Evolutionary conservation across 2,797 vertebrate genomes (phyloP), one percentile per base, ranked within the genome.

Genomic region (Limosa lapponica): DNA sequence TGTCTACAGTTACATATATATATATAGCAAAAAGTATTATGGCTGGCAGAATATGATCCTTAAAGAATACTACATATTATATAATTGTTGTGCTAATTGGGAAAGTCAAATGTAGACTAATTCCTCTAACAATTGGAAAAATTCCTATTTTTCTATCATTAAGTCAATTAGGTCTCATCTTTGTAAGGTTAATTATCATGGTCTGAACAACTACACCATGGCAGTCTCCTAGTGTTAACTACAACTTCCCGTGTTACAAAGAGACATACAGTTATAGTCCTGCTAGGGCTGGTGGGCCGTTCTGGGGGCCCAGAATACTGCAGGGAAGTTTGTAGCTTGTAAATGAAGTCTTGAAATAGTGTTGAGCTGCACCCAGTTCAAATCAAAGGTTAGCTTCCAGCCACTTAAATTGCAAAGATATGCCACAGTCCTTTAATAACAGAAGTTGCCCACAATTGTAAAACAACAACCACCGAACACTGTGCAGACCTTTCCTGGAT

Each of bases 361-460:
- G 12, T 27, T 79, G 62, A 79, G 49, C 25, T 91, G 62, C 48
- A 69, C 11, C 10, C 62, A 43, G 37, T 37, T 72, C 74, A 85
- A 80, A 87, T 18, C 7, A 54, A 84, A 90, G 43, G 32, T 55
- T 61, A 71, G 11, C 41, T 57, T 86, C 72, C 55, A 77, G 51
- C 5, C 59, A 55, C 65, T 55, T 75, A 17, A 57, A 28, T 13
- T 32, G 48, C 79, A 82, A 87, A 87, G 49, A 79, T 7, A 43
- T 0, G 1, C 5, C 36, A 39, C 39, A 44, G 58, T 32, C 8
- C 37, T 43, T 46, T 58, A 23, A 54, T 23, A 67, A 61, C 0
- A 62, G 39, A 82, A 49, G 22, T 23, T 66, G 59, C 11, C 44
- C 43, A 34, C 46, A 46, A 16, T 0, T 79, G 34, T 65, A 82